Evolutionary conservation across 2,113 vertebrate genomes (phyloP), one percentile per base, ranked within the genome.

Genomic region (Sterna hirundo): DNA sequence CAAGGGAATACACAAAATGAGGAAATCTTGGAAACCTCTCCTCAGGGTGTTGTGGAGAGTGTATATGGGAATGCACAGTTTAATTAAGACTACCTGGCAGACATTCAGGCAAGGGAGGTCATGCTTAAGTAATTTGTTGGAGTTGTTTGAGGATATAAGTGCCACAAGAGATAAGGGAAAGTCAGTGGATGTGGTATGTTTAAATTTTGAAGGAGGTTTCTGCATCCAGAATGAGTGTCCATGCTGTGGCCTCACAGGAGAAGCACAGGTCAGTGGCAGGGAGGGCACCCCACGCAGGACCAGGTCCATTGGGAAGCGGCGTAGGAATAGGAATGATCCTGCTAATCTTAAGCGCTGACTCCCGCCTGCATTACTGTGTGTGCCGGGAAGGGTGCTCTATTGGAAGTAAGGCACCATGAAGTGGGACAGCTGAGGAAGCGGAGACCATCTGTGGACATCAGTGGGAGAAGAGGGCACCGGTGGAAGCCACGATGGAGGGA

Each of bases 71-170:
- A 87, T 5, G 42, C 82, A 69, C n/a, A 61, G 86, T 97, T 97
- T 96, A 95, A 97, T 97, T 96, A 96, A 96, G 94, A 94, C 70
- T 96, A 95, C 95, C 91, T 95, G 95, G 94, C 94, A 96, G 86
- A 94, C 91, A 78, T 85, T 96, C 94, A 94, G 95, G 60, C 70
- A 75, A 70, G 89, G 65, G 84, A 94, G 78, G 93, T 95, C 89
- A 93, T 36, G 91, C 89, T 90, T 83, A 91, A 95, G 46, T 94
- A 96, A 94, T 95, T 85, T 94, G 42, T 55, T 94, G 84, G 91
- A 91, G 89, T 90, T 95, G 66, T 96, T 92, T 79, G 94, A 93
- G 94, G 66, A 74, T 96, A 54, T 86, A 90, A 91, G 34, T 96
- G 94, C 84, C 95, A 74, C 82, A 64, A 68, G 78, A 91, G 82